Conservation (phyloP, 2,797 vertebrate species). For the Amphiprion clarkii region DNA sequence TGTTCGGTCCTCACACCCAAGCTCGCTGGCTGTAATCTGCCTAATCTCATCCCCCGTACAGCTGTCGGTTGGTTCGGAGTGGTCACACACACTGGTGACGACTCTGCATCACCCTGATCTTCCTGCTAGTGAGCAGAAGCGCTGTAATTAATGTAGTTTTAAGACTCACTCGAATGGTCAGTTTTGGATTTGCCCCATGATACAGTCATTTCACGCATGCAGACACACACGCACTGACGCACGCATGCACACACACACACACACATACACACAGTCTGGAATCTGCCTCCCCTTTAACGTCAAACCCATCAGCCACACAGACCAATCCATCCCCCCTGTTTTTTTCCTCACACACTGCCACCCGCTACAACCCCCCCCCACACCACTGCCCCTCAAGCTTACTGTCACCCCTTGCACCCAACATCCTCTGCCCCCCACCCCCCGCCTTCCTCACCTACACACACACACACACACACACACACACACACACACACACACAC, state of each 20-base stretch:
- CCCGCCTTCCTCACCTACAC: slow-evolving; percentile 13
- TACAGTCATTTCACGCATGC: neutral
- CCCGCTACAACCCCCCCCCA: slow-evolving; percentile 18
- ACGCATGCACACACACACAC: neutral
- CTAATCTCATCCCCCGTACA: slow-evolving; percentile 64
- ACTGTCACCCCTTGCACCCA: slow-evolving; percentile 68
- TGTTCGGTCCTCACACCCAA: slow-evolving; percentile 59
- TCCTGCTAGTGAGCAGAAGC: neutral
- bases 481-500: slow-evolving; percentile 40
- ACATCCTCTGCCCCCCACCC: slow-evolving; percentile 27
- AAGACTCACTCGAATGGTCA: slow-evolving; percentile 21
- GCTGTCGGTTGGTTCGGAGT: slow-evolving; percentile 76
- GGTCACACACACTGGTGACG: slow-evolving; percentile 18
- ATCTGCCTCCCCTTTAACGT: slow-evolving; percentile 61
- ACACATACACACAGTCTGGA: slow-evolving; percentile 15
- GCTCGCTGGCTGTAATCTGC: slow-evolving; percentile 74
- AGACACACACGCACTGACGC: no score
- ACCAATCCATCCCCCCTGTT: slow-evolving; percentile 23
- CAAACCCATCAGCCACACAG: slow-evolving; percentile 64
- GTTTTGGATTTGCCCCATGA: slow-evolving; percentile 20
- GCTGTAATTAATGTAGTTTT: neutral
- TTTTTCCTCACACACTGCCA: slow-evolving; percentile 31
- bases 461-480: slow-evolving; percentile 53
- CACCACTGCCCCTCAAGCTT: slow-evolving; percentile 66
- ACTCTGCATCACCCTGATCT: neutral